A percentile compares a stretch with the other conserved stretches of the same genome.
Evolutionary conservation across 2,113 vertebrate species (phyloP).

Genomic region (Notiomystis cincta): DNA sequence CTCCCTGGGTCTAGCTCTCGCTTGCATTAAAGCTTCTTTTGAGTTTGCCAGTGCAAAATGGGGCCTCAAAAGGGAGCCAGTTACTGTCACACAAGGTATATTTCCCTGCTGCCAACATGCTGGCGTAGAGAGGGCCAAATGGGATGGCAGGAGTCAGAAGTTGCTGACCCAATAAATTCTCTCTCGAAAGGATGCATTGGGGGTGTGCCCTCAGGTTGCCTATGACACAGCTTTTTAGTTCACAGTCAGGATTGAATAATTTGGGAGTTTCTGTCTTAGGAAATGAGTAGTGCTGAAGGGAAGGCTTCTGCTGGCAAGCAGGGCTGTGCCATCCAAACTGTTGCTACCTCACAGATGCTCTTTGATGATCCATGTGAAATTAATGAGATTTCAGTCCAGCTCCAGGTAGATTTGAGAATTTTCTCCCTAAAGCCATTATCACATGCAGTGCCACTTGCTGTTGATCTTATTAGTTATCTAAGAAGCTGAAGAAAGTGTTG

Average conservation of each 20-base stretch:
- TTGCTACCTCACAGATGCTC: neutral
- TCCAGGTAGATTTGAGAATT: neutral
- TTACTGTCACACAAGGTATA: neutral
- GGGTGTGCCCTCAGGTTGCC: neutral
- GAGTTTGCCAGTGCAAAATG: neutral
- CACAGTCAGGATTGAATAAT: neutral
- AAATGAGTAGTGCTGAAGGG: neutral
- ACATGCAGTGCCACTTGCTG: neutral
- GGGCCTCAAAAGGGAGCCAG: neutral
- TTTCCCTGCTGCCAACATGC: neutral
- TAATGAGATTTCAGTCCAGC: neutral
- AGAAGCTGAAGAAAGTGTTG: neutral
- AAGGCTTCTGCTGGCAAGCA: neutral
- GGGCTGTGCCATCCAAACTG: neutral
- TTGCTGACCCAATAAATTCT: neutral
- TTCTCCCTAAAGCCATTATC: neutral
- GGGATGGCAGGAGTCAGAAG: neutral
- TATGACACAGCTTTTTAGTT: neutral
- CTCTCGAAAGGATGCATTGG: accelerated
- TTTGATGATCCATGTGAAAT: neutral
- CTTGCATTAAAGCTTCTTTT: neutral
- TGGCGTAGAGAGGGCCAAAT: neutral
- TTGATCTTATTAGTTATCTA: neutral
- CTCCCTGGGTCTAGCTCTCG: neutral
- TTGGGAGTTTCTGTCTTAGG: neutral